Evolutionary conservation across 1,140 invertebrate species (phyloP), one percentile per base, ranked within the genome.

Genomic region (Rhagoletis pomonella): DNA sequence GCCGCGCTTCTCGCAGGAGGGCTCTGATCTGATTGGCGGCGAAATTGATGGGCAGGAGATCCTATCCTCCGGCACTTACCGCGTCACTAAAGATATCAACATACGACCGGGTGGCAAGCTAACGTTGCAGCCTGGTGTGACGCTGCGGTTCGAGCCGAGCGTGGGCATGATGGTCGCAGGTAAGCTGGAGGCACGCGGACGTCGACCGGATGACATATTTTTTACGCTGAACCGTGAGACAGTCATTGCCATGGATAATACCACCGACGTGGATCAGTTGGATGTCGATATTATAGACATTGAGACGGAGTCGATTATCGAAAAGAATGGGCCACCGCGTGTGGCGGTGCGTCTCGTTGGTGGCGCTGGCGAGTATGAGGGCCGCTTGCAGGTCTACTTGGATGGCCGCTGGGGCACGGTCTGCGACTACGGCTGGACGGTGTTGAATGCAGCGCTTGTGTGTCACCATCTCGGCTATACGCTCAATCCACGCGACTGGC

Each of bases 81-180:
- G 95, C 2, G 97, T 98, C 0, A 95, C 96, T 89, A 95, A 97
- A 90, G 98, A 99, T 91, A 98, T 99, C 59, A 98, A 97, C 90
- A 96, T 99, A 4, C 93, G 97, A 85, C 97, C 97, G 2, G 97
- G 96, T 42, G 98, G 97, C 12, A 97, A 96, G 91, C 93, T 99
- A 10, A 96, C 96, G 0, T 94, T 99, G 14, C 95, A 97, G 62
- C 96, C 97, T 1, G 98, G 98, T 0, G 98, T 98, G 0, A 97
- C 96, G 0, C 93, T 99, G 3, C 95, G 95, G 89, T 98, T 98
- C 94, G 96, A 97, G 77, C 96, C 98, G 69, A 96, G 97, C 58
- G 96, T 99, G 65, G 99, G 99, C 17, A 98, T 99, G 95, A 98
- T 99, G 96, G 96, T 99, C 3, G 97, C 98, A 60, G 98, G 98